Percentiles rank a stretch among this genome's conserved stretches.
phyloP scores from a whole-genome alignment of 2,888 invertebrate species.

The Coleophora deauratella region DNA sequence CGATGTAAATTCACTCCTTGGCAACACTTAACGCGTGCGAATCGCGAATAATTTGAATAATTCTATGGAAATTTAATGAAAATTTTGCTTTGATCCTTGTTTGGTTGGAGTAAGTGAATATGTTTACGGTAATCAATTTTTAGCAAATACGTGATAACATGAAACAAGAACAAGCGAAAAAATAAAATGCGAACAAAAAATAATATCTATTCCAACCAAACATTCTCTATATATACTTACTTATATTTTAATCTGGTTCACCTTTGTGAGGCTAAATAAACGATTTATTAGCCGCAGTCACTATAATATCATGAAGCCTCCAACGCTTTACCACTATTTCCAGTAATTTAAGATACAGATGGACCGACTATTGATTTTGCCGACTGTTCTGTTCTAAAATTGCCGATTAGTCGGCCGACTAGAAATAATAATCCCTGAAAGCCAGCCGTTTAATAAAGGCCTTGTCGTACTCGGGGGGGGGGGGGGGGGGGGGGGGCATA shows the following conservation, averaged over 20 bases:
- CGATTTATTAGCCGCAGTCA: too few relatives aligned
- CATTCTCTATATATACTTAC: not conserved
- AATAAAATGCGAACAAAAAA: not conserved
- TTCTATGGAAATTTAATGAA: slow-evolving; percentile 23
- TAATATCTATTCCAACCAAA: not conserved
- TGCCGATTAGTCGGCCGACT: too few relatives aligned
- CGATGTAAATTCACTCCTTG: slow-evolving; percentile 41
- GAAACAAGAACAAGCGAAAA: not conserved
- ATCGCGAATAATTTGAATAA: slow-evolving; percentile 40
- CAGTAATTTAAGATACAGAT: too few relatives aligned
- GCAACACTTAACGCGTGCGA: slow-evolving; percentile 29
- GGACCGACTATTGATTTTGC: too few relatives aligned
- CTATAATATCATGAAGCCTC: too few relatives aligned
- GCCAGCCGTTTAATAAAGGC: too few relatives aligned
- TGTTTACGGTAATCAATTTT: not conserved
- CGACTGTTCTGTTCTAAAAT: too few relatives aligned
- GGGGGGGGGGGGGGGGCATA: too few relatives aligned
- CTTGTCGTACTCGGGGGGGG: too few relatives aligned
- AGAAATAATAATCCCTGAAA: too few relatives aligned
- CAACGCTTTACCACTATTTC: too few relatives aligned
- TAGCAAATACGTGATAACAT: not conserved
- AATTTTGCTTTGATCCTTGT: slow-evolving; percentile 13
- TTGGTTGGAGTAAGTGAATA: not conserved
- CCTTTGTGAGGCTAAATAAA: not conserved
- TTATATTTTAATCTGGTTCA: not conserved